A percentile compares a stretch with the other conserved stretches of the same genome.
Conservation (phyloP, 1,140 invertebrate genomes). For the Trissolcus basalis region DNA sequence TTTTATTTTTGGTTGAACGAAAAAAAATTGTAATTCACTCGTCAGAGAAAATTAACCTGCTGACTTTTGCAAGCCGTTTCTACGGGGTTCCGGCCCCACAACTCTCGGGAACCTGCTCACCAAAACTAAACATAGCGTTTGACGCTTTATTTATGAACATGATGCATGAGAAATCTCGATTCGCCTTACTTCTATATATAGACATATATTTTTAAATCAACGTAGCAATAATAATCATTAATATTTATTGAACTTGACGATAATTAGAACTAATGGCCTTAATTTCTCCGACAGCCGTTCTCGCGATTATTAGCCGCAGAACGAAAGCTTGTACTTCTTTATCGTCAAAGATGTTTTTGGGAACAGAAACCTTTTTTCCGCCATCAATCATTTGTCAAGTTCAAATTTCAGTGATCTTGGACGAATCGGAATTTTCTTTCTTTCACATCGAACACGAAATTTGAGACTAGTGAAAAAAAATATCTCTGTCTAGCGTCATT, state of each 20-base stretch:
- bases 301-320: constrained; percentile 3
- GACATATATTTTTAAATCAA: constrained; percentile 15
- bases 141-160: constrained; percentile 47
- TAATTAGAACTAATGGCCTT: constrained; percentile 26
- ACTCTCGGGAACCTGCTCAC: constrained; percentile 28
- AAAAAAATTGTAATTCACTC: not conserved
- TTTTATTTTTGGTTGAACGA: too few species aligned
- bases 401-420: constrained; percentile 8
- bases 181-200: constrained; percentile 34
- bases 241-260: constrained; percentile 29
- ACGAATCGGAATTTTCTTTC: not conserved
- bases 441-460: not conserved
- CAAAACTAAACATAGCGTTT: constrained; percentile 49
- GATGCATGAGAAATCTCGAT: constrained; percentile 41
- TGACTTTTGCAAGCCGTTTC: constrained; percentile 12
- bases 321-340: not conserved
- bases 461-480: too few species aligned
- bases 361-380: constrained; percentile 7
- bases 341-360: not conserved
- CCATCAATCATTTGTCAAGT: constrained; percentile 10
- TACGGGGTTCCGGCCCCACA: constrained; percentile 22
- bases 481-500: too few species aligned
- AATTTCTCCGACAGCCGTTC: constrained; percentile 3
- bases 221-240: constrained; percentile 5
- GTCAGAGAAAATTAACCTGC: constrained; percentile 39